Percentiles rank a stretch among this genome's conserved stretches.
These are phyloP conservation scores for Passer domesticus DNA, from an alignment of 2,113 vertebrate genomes.

Conservation along the genomic window DNA sequence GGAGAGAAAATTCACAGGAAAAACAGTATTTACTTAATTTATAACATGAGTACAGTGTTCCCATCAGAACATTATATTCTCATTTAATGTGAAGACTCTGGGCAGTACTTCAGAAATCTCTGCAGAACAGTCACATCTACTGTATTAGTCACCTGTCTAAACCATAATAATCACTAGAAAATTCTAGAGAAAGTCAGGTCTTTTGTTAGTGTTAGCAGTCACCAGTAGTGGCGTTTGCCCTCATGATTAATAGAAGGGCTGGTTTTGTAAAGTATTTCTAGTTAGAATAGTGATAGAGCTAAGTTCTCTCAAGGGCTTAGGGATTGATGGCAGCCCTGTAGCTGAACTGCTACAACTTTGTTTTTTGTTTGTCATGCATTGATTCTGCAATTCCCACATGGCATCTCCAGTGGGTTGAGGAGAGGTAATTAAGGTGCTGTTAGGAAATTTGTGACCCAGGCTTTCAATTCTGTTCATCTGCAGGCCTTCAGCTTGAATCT, in stretches of 20 bases:
- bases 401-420: background rate
- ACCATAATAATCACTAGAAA: background rate
- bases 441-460: background rate
- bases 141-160: background rate
- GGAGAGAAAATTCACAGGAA: background rate
- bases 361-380: background rate
- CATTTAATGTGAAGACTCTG: background rate
- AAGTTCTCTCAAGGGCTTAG: background rate
- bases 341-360: background rate
- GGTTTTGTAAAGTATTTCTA: background rate
- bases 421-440: background rate
- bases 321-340: background rate
- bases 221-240: background rate
- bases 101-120: background rate
- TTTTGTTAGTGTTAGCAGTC: background rate
- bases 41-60: background rate
- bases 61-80: background rate
- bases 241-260: background rate
- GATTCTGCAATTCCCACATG: background rate
- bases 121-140: background rate
- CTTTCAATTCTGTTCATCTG: background rate
- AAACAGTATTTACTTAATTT: background rate
- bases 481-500: background rate
- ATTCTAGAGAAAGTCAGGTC: background rate
- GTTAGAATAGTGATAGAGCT: background rate